These are phyloP conservation scores for Typhlichthys subterraneus DNA, from an alignment of 2,797 vertebrate species.

Conservation along the genomic window DNA sequence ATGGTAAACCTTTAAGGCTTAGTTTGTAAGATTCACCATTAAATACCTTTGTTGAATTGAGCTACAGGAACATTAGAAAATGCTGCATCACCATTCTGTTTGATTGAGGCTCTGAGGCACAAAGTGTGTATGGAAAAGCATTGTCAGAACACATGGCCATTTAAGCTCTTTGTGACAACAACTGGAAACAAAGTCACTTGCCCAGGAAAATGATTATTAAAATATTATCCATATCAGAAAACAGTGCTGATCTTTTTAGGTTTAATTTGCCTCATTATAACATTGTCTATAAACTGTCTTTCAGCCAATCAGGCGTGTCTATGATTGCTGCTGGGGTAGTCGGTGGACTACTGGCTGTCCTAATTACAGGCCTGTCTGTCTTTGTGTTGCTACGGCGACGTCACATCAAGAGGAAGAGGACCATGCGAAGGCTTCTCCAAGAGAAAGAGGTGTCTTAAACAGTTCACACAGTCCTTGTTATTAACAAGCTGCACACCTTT, in stretches of 20 bases:
- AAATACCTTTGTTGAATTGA: no score
- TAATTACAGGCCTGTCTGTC: conserved; percentile 83
- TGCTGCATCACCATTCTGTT: no score
- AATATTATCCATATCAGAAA: not conserved
- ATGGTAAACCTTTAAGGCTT: no score
- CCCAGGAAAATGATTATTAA: no score
- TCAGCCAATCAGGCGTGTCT: conserved; percentile 74
- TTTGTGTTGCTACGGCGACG: conserved; percentile 88
- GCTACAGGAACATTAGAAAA: no score
- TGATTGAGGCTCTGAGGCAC: no score
- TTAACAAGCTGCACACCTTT: not conserved
- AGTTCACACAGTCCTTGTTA: no score
- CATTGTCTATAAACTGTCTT: conserved; percentile 25
- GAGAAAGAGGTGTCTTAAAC: conserved; percentile 84
- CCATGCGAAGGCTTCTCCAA: conserved; percentile 90
- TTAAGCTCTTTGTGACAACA: no score
- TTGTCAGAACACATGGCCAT: no score
- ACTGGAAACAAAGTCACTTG: no score
- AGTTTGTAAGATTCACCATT: no score
- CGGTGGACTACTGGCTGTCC: conserved; percentile 84
- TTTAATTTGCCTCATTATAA: conserved; percentile 24
- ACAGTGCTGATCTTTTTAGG: conserved; percentile 3
- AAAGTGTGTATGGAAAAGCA: no score
- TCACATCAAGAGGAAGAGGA: conserved; percentile 92
- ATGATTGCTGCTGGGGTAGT: conserved; percentile 90